These are phyloP conservation scores for Xylota sylvarum DNA, from an alignment of 2,888 invertebrate genomes.

Conservation along the genomic window DNA sequence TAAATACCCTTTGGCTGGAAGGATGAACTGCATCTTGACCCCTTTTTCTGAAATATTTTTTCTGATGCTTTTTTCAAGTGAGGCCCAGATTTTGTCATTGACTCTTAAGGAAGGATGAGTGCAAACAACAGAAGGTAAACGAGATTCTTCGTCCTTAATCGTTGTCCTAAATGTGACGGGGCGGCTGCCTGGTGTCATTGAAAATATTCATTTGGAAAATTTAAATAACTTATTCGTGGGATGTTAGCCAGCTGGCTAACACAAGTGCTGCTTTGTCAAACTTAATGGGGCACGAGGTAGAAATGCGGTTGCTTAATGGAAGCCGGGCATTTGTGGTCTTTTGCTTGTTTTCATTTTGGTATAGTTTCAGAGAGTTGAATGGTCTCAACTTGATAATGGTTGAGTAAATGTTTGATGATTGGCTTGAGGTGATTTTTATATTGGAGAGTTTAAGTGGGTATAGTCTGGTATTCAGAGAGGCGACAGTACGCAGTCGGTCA, in stretches of 20 bases:
- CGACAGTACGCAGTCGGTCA: not conserved
- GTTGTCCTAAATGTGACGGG: constrained; percentile 48
- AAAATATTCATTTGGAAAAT: constrained; percentile 56
- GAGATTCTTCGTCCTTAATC: constrained; percentile 48
- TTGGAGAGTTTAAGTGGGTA: not conserved
- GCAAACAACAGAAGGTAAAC: constrained; percentile 47
- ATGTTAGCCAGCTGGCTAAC: constrained; percentile 8
- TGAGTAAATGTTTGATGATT: constrained; percentile 45
- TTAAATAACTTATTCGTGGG: constrained; percentile 59
- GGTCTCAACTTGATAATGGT: constrained; percentile 30
- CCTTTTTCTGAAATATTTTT: constrained; percentile 32
- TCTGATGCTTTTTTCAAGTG: not conserved
- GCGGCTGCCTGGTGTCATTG: constrained; percentile 25
- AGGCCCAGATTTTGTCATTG: constrained; percentile 32
- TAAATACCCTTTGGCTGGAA: constrained; percentile 49
- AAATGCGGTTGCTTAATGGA: constrained; percentile 18
- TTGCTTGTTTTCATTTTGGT: constrained; percentile 1
- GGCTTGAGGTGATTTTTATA: constrained; percentile 15
- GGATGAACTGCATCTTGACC: constrained; percentile 75
- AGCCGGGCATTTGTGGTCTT: constrained; percentile 11
- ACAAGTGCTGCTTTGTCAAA: constrained; percentile 35
- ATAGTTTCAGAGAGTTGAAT: not conserved
- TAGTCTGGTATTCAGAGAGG: not conserved
- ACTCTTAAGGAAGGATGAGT: constrained; percentile 33
- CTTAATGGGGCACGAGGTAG: not conserved